Evolutionary conservation across 2,888 invertebrate species (phyloP), one percentile per base, ranked within the genome.

Genomic region (Drosophila koepferae): DNA sequence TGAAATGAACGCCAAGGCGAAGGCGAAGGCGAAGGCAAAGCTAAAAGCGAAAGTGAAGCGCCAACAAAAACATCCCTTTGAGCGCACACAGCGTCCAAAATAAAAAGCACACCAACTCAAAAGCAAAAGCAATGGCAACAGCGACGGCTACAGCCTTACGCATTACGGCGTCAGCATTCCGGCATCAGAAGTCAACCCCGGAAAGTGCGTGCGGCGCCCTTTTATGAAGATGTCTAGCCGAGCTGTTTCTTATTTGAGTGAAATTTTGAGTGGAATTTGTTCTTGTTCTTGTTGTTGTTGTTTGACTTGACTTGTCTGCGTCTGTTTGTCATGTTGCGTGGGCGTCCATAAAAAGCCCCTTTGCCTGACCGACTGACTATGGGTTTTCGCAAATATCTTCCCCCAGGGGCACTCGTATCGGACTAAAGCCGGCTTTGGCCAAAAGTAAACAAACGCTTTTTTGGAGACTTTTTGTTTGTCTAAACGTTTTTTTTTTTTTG

Each of bases 381-480:
- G 72, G 69, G 69, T 61, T 61, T 66, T 61, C 67, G 77, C 51
- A 60, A 63, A 67, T 56, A 41, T 41, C 36, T 31, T n/a, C 62
- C 71, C 80, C 67, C 80, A 74, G 82, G 70, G 66, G 55, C 55
- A 66, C 68, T 66, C 40, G 58, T 55, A 77, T 76, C 70, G 70
- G 55, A 63, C 78, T 9, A 49, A 58, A 74, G 87, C 86, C 87
- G 86, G 86, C 86, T 84, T 86, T 77, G 55, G 60, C 66, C 66
- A 77, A 87, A 77, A 77, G 84, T 86, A 87, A 88, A 86, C 85
- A 89, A 88, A 86, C 80, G 82, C 67, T 74, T 76, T 77, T 77
- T 72, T 79, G 71, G 61, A 64, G 67, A 72, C 65, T 81, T 74
- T 59, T 67, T 72, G 62, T 74, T 74, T 68, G 63, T 20, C 8